Base-by-base conservation (phyloP, 2,797 vertebrate species). In the Microhierax caerulescens region DNA sequence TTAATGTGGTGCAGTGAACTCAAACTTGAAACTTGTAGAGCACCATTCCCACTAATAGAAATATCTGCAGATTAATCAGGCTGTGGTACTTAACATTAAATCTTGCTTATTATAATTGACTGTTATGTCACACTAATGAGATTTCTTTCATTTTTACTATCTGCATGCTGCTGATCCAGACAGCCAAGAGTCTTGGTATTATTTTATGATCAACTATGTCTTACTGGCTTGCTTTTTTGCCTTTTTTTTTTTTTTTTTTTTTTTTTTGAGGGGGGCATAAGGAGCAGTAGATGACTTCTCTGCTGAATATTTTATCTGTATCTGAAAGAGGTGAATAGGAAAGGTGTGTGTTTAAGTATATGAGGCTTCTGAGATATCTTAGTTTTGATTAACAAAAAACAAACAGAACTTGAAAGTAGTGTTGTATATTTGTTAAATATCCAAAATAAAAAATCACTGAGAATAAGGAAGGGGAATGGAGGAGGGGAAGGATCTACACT, bases 71-170 rank as follows among this genome's bases (percentile, higher is more conserved):
- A 81, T 94, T 84, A 84, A 91, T 94, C 85, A 88, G 81, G 30
- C 79, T 92, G 85, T 5, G 2, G 53, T 74, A 88, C 59, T 91
- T 89, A 93, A 72, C 32, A 18, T 88, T 93, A 91, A 93, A 91
- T 94, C n/a, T 78, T 88, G 34, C 77, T 32, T 95, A 68, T 73
- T 95, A 15, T 77, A 95, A 96, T 94, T 88, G 86, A 80, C 92
- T 94, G 47, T 69, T 95, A 63, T 65, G 76, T 93, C 88, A 81
- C 36, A 48, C 34, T 90, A 83, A 89, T 81, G 77, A 83, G 70
- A 85, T 92, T 89, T 92, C 63, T 88, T 89, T 82, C 24, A 14
- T 15, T 89, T 95, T 93, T 93, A 81, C 61, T 93, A 50, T 50
- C 39, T 79, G 36, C 19, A 17, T 36, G 39, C 70, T 92, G 75